Percentiles rank a stretch among this genome's conserved stretches.
phyloP scores from a whole-genome alignment of 2,113 vertebrate species.

The Dendrocopos noguchii region DNA sequence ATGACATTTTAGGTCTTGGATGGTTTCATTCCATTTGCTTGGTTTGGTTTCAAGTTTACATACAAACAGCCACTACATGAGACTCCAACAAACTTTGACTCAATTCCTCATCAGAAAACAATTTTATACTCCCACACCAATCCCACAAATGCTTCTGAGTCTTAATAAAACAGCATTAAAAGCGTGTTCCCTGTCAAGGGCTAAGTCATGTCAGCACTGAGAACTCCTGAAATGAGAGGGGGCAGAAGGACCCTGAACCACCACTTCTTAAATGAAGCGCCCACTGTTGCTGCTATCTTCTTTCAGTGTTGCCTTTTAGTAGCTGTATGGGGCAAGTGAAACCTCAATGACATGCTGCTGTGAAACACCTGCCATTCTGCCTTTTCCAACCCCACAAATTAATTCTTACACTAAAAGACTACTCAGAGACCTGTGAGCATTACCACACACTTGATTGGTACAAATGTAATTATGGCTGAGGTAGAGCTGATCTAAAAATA shows the following conservation, averaged over 20 bases:
- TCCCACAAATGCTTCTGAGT: slow-evolving; percentile 54
- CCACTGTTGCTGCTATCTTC: neutral
- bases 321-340: neutral
- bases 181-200: neutral
- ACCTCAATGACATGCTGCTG: neutral
- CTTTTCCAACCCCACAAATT: slow-evolving; percentile 28
- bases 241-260: neutral
- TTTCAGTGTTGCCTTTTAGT: neutral
- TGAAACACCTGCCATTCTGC: slow-evolving; percentile 26
- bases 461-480: slow-evolving; percentile 33
- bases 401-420: slow-evolving; percentile 5
- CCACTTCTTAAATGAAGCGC: neutral
- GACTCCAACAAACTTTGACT: slow-evolving; percentile 27
- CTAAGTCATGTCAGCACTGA: neutral
- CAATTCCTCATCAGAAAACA: slow-evolving; percentile 55
- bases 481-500: slow-evolving; percentile 63
- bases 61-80: slow-evolving; percentile 37
- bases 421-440: slow-evolving; percentile 13
- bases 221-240: neutral
- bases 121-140: slow-evolving; percentile 58
- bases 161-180: slow-evolving; percentile 27
- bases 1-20: slow-evolving; percentile 25
- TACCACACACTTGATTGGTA: slow-evolving; percentile 38
- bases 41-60: slow-evolving; percentile 50
- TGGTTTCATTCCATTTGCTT: neutral